Evolutionary conservation across 2,113 vertebrate species (phyloP), one percentile per base, ranked within the genome.

Genomic region (Grantiella picta): DNA sequence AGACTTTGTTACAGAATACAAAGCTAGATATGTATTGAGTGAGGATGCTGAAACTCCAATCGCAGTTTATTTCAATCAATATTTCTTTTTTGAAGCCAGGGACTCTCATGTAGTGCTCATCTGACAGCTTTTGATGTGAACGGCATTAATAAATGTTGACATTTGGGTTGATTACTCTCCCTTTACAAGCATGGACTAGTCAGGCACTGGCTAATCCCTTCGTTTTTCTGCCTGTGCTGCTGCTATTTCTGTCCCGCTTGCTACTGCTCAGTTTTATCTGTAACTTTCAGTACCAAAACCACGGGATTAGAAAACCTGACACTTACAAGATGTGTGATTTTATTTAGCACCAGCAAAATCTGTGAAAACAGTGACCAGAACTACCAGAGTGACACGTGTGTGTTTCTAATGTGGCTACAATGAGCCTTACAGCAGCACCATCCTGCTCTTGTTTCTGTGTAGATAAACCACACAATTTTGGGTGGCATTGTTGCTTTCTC

Each of bases 11-110:
- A 86, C 80, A 76, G 82, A 81, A 81, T 68, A 83, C 38, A 77
- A 84, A 94, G 79, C 92, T 84, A 45, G 89, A 42, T 83, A 57
- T 77, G 68, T 59, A 90, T 90, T 69, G 93, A 97, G 80, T 45
- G 12, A 83, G 64, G 86, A 94, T n/a, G 64, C 20, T 94, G 71
- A 93, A 97, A 84, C 61, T 97, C 94, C 88, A 72, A 29, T 50
- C 33, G 14, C 84, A 86, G 66, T 90, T 97, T 96, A 95, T 97
- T 97, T 94, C 89, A 95, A 97, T 97, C 95, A 69, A 91, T 95
- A 95, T 54, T 92, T 94, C 86, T 61, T 88, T 86, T 83, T 68
- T 89, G 65, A 94, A 95, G 89, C 52, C 73, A 86, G 63, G 16
- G 60, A 84, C 77, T 91, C 89, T 90, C 72, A 63, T 29, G 65